phyloP scores from a whole-genome alignment of 1,140 invertebrate species.

The Andrena cerasifolii region DNA sequence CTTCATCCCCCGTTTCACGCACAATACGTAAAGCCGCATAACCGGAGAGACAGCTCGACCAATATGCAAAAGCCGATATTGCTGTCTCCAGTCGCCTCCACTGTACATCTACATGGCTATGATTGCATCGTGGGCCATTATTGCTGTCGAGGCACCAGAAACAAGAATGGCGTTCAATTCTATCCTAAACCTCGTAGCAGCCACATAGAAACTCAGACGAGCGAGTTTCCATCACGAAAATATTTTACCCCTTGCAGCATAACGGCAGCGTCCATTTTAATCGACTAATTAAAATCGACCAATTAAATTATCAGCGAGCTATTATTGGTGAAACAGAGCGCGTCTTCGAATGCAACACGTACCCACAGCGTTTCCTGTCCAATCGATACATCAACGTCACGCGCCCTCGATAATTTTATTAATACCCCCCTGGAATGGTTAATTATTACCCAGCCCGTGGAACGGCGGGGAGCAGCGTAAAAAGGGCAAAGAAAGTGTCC shows the following conservation, averaged over 20 bases:
- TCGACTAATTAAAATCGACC: too few relatives aligned
- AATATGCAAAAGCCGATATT: conserved; percentile 70
- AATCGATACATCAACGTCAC: conserved; percentile 42
- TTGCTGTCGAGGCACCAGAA: conserved; percentile 24
- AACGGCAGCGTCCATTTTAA: too few relatives aligned
- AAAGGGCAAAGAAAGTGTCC: background rate
- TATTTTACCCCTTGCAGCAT: too few relatives aligned
- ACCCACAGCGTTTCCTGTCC: conserved; percentile 13
- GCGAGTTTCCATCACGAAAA: background rate
- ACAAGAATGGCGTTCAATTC: conserved; percentile 51
- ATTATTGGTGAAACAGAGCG: too few relatives aligned
- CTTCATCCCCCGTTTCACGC: too few relatives aligned
- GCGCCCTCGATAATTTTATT: conserved; percentile 51
- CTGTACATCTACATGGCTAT: conserved; percentile 31
- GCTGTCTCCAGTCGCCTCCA: conserved; percentile 64
- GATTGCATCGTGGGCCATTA: conserved; percentile 53
- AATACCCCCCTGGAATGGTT: conserved; percentile 29
- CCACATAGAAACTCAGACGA: background rate
- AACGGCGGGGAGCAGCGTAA: background rate
- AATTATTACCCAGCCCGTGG: background rate
- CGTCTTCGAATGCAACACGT: background rate
- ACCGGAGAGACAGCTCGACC: conserved; percentile 15
- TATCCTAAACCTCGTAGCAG: background rate
- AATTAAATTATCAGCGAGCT: too few relatives aligned
- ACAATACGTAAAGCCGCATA: background rate